Percentiles rank a stretch among this genome's conserved stretches.
These are phyloP conservation scores for Neoitamus cyanurus DNA, from an alignment of 2,888 invertebrate genomes.

Conservation along the genomic window DNA sequence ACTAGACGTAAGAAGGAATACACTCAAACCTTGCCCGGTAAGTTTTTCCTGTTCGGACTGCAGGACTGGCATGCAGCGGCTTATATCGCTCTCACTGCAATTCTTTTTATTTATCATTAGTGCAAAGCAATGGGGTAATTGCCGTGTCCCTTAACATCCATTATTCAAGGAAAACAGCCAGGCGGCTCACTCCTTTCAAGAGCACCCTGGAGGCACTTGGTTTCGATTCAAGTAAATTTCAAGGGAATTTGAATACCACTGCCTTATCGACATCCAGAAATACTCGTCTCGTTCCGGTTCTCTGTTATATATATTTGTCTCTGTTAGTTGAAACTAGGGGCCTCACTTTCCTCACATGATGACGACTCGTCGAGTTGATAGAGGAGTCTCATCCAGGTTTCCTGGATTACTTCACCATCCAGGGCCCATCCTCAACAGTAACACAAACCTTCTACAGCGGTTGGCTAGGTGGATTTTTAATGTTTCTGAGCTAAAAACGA, in stretches of 20 bases:
- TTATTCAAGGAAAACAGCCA: background rate
- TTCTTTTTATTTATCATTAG: background rate
- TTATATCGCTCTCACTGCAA: background rate
- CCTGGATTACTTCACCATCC: background rate
- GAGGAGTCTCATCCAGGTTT: background rate
- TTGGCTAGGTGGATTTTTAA: background rate
- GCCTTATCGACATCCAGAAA: slow-evolving; percentile 9
- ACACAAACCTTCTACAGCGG: background rate
- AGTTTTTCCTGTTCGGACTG: background rate
- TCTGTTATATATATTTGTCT: background rate
- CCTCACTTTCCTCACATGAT: background rate
- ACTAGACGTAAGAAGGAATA: background rate
- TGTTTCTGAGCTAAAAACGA: background rate
- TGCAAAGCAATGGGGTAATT: background rate
- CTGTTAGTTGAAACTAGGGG: background rate
- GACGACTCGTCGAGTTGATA: background rate
- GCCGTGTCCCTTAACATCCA: background rate
- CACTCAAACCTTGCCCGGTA: background rate
- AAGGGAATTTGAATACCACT: background rate
- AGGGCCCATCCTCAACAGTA: background rate
- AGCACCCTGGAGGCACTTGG: background rate
- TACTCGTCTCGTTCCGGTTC: background rate
- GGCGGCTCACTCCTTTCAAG: background rate
- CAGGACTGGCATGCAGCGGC: background rate
- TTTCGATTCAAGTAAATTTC: background rate